Evolutionary conservation across 2,888 invertebrate species (phyloP).

Genomic region (Cataglyphis albicans): DNA sequence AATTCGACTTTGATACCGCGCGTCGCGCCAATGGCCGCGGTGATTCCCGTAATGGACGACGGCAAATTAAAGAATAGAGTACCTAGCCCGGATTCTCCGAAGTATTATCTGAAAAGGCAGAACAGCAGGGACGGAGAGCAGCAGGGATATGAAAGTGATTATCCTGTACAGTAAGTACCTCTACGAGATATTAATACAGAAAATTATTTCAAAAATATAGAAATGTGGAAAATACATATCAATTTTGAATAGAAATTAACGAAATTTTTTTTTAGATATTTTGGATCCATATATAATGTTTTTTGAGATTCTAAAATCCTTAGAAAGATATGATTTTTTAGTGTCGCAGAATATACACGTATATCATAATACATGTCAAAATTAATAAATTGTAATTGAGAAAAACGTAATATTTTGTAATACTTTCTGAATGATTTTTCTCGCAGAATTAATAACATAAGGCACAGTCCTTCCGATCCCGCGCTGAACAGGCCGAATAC

Average conservation of each 20-base stretch:
- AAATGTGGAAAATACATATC: background rate
- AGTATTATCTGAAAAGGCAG: conserved; percentile 83
- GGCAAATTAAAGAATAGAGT: conserved; percentile 83
- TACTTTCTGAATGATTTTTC: conserved; percentile 1
- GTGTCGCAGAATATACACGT: background rate
- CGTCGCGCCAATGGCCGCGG: conserved; percentile 84
- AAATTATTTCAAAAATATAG: background rate
- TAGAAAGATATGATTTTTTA: background rate
- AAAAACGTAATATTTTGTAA: background rate
- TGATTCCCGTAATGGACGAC: conserved; percentile 84
- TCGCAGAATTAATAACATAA: conserved; percentile 86
- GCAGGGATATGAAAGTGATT: conserved; percentile 83
- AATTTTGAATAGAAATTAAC: background rate
- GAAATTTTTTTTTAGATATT: background rate
- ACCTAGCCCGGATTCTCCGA: conserved; percentile 84
- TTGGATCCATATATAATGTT: background rate
- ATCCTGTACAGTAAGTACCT: conserved; percentile 83
- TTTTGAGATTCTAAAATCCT: background rate
- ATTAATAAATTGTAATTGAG: background rate
- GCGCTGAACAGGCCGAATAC: conserved; percentile 85
- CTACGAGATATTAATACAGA: background rate
- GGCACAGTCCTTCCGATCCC: conserved; percentile 87
- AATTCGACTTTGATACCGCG: conserved; percentile 84
- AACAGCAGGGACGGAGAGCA: conserved; percentile 83
- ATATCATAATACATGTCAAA: background rate